A percentile compares a stretch with the other conserved stretches of the same genome.
These are phyloP conservation scores for Trachelus iudaicus DNA, from an alignment of 2,888 invertebrate genomes.

Conservation along the genomic window DNA sequence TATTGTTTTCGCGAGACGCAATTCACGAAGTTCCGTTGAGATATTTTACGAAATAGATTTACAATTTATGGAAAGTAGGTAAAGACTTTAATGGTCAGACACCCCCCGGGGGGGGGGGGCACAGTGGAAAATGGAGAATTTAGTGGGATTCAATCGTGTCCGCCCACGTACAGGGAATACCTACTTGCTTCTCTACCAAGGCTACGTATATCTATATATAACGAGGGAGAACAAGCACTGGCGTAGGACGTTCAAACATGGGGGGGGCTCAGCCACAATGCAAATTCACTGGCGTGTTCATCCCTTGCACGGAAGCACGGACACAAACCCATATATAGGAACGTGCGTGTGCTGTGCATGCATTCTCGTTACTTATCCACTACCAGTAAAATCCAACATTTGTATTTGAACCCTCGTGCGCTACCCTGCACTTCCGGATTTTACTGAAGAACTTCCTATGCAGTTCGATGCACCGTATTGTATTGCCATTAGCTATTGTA, in stretches of 20 bases:
- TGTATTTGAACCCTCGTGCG: background rate
- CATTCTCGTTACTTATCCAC: background rate
- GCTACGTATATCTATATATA: background rate
- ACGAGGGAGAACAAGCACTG: background rate
- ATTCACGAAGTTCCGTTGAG: background rate
- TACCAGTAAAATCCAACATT: background rate
- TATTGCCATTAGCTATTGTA: background rate
- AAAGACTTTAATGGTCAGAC: background rate
- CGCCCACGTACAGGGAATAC: background rate
- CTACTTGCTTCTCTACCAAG: background rate
- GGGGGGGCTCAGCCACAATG: constrained; percentile 44
- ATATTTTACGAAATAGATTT: background rate
- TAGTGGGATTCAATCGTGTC: background rate
- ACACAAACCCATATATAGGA: background rate
- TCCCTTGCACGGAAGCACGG: constrained; percentile 8
- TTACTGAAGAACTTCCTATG: background rate
- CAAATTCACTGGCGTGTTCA: constrained; percentile 42
- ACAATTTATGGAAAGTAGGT: background rate
- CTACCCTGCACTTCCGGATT: background rate
- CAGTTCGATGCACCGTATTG: background rate
- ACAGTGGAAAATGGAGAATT: background rate
- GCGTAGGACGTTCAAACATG: constrained; percentile 34
- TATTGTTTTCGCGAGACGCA: background rate
- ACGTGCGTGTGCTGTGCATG: background rate
- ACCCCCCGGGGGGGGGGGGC: no score